Conservation (phyloP, 2,888 invertebrate species). For the Pristionchus maxplancki region DNA sequence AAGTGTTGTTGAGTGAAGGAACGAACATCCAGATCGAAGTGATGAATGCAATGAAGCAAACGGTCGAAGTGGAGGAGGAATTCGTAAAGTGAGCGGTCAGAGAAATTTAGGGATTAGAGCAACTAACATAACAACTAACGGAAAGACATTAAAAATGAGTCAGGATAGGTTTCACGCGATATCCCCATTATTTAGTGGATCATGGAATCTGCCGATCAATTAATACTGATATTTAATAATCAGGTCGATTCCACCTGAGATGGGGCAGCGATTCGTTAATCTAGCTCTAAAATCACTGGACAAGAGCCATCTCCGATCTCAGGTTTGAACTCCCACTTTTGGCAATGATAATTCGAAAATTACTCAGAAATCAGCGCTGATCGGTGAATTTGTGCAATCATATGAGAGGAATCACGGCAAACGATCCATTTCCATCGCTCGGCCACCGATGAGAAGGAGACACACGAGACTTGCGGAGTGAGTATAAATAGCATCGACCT, state of each 20-base stretch:
- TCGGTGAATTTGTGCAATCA: neutral
- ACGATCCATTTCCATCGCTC: neutral
- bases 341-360: neutral
- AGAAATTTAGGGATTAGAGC: neutral
- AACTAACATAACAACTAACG: too few species aligned
- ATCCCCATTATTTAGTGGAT: too few species aligned
- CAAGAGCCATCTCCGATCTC: neutral
- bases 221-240: too few species aligned
- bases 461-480: constrained; percentile 8
- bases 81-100: neutral
- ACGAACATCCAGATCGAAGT: neutral
- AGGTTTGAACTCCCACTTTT: neutral
- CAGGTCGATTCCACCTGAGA: neutral
- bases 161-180: too few species aligned
- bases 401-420: constrained; percentile 28
- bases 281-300: neutral
- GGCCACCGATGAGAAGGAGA: constrained; percentile 17
- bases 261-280: neutral
- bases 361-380: neutral
- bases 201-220: too few species aligned
- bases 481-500: too few species aligned
- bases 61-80: constrained; percentile 5
- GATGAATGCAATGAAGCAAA: constrained; percentile 28
- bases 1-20: neutral
- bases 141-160: too few species aligned